Evolutionary conservation across 2,113 vertebrate species (phyloP).

Genomic region (Nyctereutes procyonoides): DNA sequence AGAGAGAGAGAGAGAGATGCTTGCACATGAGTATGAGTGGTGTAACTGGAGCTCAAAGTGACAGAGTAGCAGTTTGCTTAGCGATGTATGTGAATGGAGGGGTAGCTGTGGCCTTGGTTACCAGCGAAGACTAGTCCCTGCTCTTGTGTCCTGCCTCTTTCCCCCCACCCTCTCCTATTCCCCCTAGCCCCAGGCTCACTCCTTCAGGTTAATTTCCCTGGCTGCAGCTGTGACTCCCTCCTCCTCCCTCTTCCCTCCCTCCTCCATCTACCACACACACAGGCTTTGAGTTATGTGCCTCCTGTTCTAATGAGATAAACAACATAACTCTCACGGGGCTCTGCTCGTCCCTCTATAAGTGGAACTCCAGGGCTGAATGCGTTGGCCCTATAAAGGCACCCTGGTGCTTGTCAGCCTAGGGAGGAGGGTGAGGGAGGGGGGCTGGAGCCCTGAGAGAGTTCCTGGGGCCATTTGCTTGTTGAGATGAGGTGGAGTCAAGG

Average conservation of each 20-base stretch:
- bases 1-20: neutral
- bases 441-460: neutral
- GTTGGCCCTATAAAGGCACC: conserved; percentile 83
- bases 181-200: conserved; percentile 44
- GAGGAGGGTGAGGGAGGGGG: conserved; percentile 28
- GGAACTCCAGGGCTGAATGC: conserved; percentile 78
- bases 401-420: conserved; percentile 57
- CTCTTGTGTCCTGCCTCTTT: conserved; percentile 34
- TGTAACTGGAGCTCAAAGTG: conserved; percentile 25
- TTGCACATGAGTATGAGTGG: too few species aligned
- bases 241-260: conserved; percentile 54
- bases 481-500: conserved; percentile 55
- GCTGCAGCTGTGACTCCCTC: conserved; percentile 72
- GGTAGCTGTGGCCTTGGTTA: conserved; percentile 25
- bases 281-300: conserved; percentile 86
- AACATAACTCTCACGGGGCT: conserved; percentile 85
- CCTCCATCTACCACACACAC: conserved; percentile 69
- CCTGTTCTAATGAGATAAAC: conserved; percentile 90
- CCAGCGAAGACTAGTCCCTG: conserved; percentile 68
- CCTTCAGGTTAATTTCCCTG: conserved; percentile 85
- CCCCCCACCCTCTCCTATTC: neutral
- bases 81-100: neutral
- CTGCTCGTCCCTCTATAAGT: conserved; percentile 83
- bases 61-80: conserved; percentile 63
- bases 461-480: conserved; percentile 16